Base-by-base conservation (phyloP, 2,797 vertebrate genomes). In the Psittacula echo region DNA sequence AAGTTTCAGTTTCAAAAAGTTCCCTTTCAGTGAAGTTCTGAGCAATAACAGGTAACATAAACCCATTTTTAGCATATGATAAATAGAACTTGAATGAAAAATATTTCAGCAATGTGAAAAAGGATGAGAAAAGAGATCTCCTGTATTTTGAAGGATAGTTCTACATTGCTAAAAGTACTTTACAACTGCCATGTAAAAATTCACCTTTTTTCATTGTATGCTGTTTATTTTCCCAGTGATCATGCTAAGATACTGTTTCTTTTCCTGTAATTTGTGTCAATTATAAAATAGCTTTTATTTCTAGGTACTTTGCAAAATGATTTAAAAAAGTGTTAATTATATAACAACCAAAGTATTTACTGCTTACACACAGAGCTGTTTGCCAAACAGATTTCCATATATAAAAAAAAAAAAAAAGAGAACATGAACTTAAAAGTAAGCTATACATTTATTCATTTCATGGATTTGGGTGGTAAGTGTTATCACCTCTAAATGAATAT, bases 251-350 rank as follows among this genome's bases (percentile, higher is more conserved):
- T 53, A 4, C 56, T 56, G 29, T 23, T 79, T 51, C 9, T 53
- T 76, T 73, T 60, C 24, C 68, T 72, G 26, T 37, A 80, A 80
- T 72, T 51, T 70, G 8, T 71, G 73, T 23, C 80, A 73, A 67
- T 44, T 44, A 77, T 50, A 74, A 94, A 94, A 11, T 32, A 94
- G n/a, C 5, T 72, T 91, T 89, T 85, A n/a, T 79, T 93, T 78
- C 71, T 62, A 78, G 11, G 29, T 78, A 45, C 56, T 61, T 87
- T 54, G 37, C n/a, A 34, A 88, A 87, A 77, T 72, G 44, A 89
- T 68, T 89, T 74, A 9, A 78, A 76, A 9, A 78, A 76, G 12
- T 50, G 39, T 64, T 90, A 85, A 89, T 89, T 87, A 80, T 9
- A 30, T 67, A 92, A 58, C 16, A 86, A 42, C 23, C n/a, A 45